phyloP scores from a whole-genome alignment of 2,888 invertebrate genomes.

The Dynastes grantii region DNA sequence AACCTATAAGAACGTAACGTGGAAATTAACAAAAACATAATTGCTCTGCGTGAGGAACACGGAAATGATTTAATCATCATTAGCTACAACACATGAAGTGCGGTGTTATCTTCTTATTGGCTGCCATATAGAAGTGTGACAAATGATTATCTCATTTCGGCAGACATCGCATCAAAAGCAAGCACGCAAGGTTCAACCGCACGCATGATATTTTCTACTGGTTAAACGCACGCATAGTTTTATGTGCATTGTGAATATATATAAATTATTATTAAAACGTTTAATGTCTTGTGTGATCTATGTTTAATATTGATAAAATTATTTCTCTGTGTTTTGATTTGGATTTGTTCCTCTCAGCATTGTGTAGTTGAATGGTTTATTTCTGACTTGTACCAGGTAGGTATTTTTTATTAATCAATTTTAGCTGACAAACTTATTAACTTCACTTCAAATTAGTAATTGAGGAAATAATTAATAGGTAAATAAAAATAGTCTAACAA shows the following conservation, averaged over 20 bases:
- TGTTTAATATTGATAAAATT: too few relatives aligned
- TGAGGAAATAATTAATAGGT: too few relatives aligned
- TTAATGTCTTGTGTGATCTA: too few relatives aligned
- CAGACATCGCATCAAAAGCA: constrained; percentile 63
- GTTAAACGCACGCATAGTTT: constrained; percentile 53
- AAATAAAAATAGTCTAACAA: too few relatives aligned
- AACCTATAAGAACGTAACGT: not conserved
- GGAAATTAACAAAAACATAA: constrained; percentile 41
- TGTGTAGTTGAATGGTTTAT: too few relatives aligned
- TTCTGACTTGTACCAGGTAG: too few relatives aligned
- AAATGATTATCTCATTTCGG: constrained; percentile 61
- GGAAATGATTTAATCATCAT: constrained; percentile 47
- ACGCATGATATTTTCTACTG: constrained; percentile 57
- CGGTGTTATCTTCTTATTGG: constrained; percentile 38
- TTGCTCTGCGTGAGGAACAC: constrained; percentile 30
- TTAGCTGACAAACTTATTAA: too few relatives aligned
- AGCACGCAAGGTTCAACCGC: constrained; percentile 61
- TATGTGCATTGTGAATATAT: not conserved
- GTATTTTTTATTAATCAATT: too few relatives aligned
- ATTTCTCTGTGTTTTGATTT: too few relatives aligned
- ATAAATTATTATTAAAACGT: too few relatives aligned
- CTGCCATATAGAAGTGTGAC: constrained; percentile 54
- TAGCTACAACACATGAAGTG: constrained; percentile 29
- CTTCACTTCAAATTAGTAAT: too few relatives aligned
- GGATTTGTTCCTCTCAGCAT: too few relatives aligned